Evolutionary conservation across 2,888 invertebrate species (phyloP), one percentile per base, ranked within the genome.

Genomic region (Galerucella nymphaeae): DNA sequence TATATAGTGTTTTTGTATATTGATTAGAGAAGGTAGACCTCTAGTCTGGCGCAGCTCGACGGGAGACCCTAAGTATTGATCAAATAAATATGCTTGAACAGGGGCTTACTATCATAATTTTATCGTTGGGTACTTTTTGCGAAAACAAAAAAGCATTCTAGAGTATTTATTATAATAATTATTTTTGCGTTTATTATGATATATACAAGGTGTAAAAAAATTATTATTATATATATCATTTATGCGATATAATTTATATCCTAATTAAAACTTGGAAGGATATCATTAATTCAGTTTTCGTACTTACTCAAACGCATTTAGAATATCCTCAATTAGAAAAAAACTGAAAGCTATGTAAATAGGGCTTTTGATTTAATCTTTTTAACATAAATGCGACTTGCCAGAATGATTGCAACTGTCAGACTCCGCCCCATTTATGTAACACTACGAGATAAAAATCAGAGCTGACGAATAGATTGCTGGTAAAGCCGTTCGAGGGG

Each of bases 1-100:
- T 84, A 85, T 84, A 83, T 82, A 84, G 84, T 84, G 83, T 84
- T 85, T 84, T 84, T 85, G 84, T 85, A 85, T 85, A 85, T 85
- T 85, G 84, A 85, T 85, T 85, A 84, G 84, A 80, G 82, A 82
- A 82, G 84, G 84, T 80, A 84, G 85, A 84, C 84, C 84, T 82
- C 84, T 83, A 84, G 85, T 84, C 84, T 84, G 84, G 84, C 84
- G 83, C 83, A 81, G 83, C 84, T 84, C 85, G 80, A 82, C 84
- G 83, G 85, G 84, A 84, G 84, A 83, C 84, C 82, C 83, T 82
- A 79, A 84, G 85, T 86, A 86, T 86, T 86, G 86, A 86, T 86
- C 86, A 86, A 86, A 86, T 86, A 86, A 85, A 86, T 85, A 84
- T 84, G 78, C 77, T 70, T 55, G 53, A 66, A 70, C 71, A 70